Conservation (phyloP, 2,797 vertebrate species). For the Gymnothorax reevesii region DNA sequence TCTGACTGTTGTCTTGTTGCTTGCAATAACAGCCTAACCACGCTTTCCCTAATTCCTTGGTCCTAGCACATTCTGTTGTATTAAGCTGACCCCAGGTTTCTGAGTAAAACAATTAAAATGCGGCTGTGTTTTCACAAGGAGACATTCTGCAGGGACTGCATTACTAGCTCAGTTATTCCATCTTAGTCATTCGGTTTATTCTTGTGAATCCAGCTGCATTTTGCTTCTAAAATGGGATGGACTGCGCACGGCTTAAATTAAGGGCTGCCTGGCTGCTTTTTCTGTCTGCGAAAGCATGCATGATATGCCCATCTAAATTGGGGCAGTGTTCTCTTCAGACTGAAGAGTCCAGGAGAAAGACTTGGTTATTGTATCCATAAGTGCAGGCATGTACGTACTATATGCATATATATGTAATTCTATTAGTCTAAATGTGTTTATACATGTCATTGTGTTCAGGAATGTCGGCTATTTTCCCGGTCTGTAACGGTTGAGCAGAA, state of each 20-base stretch:
- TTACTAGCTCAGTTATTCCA: not conserved
- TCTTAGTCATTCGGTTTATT: not conserved
- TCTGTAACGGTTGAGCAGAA: not conserved
- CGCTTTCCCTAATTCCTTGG: not conserved
- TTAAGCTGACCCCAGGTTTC: not conserved
- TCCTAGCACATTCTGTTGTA: not conserved
- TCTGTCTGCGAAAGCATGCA: slow-evolving; percentile 17
- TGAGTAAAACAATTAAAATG: not conserved
- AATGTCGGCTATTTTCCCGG: not conserved
- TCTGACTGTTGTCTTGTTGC: not conserved
- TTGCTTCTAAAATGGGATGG: slow-evolving; percentile 34
- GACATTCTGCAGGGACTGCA: not conserved
- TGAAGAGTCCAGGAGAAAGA: not conserved
- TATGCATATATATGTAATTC: not conserved
- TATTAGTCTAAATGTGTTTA: not conserved
- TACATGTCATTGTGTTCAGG: not conserved
- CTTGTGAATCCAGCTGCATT: not conserved
- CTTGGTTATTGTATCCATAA: not conserved
- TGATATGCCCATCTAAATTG: slow-evolving; percentile 20
- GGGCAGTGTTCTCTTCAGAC: not conserved
- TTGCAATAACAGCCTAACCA: not conserved
- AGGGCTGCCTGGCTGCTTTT: slow-evolving; percentile 22
- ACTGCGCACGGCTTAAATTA: slow-evolving; percentile 17
- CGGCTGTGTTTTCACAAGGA: not conserved
- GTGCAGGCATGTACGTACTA: not conserved